Evolutionary conservation across 2,888 invertebrate species (phyloP).

Genomic region (Xylota sylvarum): DNA sequence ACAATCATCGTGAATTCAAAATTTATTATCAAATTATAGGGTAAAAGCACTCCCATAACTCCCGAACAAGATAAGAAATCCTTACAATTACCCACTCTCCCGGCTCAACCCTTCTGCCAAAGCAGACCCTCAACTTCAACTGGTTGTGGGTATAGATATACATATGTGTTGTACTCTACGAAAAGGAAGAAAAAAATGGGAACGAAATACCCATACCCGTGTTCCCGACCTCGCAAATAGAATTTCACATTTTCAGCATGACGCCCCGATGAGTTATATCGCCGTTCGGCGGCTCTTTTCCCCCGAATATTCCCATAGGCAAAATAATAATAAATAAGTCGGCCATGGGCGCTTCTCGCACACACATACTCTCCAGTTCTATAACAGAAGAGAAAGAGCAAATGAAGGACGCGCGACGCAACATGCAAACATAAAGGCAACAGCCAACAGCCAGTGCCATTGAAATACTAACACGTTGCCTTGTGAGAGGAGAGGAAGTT

Average conservation of each 20-base stretch:
- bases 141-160: conserved; percentile 27
- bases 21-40: conserved; percentile 69
- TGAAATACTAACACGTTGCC: conserved; percentile 37
- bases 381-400: not conserved
- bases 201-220: conserved; percentile 17
- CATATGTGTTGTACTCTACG: not conserved
- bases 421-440: conserved; percentile 25
- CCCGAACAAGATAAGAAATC: conserved; percentile 57
- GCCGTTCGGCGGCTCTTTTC: conserved; percentile 8
- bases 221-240: conserved; percentile 48
- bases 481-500: conserved; percentile 22
- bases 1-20: conserved; percentile 67
- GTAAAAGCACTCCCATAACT: conserved; percentile 67
- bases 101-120: conserved; percentile 29
- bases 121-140: conserved; percentile 42
- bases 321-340: conserved; percentile 69
- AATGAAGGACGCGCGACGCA: conserved; percentile 21
- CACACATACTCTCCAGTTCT: not conserved
- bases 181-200: not conserved
- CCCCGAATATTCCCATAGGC: conserved; percentile 58
- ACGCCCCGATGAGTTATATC: conserved; percentile 66
- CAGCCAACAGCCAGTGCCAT: conserved; percentile 16
- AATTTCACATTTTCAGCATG: conserved; percentile 64
- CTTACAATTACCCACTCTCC: conserved; percentile 49
- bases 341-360: conserved; percentile 58